These are phyloP conservation scores for Marmota flaviventris DNA, from an alignment of 2,113 vertebrate genomes.

Conservation along the genomic window DNA sequence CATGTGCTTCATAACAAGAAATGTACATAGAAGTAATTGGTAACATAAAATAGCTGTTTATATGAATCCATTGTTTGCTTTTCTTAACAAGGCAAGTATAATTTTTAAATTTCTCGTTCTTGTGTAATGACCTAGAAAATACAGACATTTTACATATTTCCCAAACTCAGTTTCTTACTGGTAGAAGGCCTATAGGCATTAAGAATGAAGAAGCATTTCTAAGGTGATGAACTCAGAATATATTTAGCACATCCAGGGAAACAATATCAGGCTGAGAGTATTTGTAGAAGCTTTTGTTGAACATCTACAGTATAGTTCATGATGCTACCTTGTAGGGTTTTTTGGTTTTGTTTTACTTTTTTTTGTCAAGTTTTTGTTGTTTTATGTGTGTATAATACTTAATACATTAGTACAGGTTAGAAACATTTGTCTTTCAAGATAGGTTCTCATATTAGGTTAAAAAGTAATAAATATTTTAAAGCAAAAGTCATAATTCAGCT, in stretches of 20 bases:
- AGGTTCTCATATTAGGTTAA: not conserved
- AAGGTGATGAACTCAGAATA: slow-evolving; percentile 45
- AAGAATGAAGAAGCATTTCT: slow-evolving; percentile 8
- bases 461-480: slow-evolving; percentile 13
- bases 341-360: not conserved
- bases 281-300: slow-evolving; percentile 41
- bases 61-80: not conserved
- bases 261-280: slow-evolving; percentile 48
- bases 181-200: not conserved
- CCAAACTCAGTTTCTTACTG: not conserved
- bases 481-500: not conserved
- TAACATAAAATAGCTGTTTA: slow-evolving; percentile 26
- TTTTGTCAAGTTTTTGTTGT: not conserved
- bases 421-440: not conserved
- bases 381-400: not conserved
- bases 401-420: not conserved
- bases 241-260: slow-evolving; percentile 66
- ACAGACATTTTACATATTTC: not conserved
- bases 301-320: not conserved
- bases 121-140: slow-evolving; percentile 48
- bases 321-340: not conserved
- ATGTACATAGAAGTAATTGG: not conserved
- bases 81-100: not conserved
- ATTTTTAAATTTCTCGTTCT: slow-evolving; percentile 22
- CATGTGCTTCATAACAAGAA: not conserved